Base-by-base conservation (phyloP, 2,797 vertebrate species). In the Neostethus bicornis region DNA sequence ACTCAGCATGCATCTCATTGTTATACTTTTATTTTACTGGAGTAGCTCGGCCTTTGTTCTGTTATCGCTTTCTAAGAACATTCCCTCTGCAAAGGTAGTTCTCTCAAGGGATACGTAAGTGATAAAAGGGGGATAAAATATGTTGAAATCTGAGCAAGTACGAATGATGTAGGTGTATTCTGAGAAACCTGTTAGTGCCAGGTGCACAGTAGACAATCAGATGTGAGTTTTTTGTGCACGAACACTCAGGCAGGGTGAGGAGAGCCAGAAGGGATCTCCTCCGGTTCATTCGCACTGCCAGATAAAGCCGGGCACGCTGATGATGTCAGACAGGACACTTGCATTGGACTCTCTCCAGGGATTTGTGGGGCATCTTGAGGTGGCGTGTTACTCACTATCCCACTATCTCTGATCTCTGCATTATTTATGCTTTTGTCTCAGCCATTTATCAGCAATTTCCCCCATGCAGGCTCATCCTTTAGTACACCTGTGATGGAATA, bases 351-450 rank as follows among this genome's bases (percentile, higher is more conserved):
- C 52, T 69, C 75, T 73, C 78, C 50, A 38, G 79, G 66, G 76
- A 73, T 61, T 53, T 39, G 66, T n/a, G 17, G 21, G 28, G 56
- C 71, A 44, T 79, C 75, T 63, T 52, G 21, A 77, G 75, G 57
- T 72, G 26, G 61, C 66, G 47, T 69, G 65, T 55, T 66, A 68
- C 66, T 80, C 60, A 35, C 66, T 51, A 29, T 63, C 68, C 47
- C 53, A 70, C 47, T 68, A 50, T 76, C 68, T 73, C 53, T 55
- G 38, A 75, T 81, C 48, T 51, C 52, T 87, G 66, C 70, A 79
- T 84, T 80, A 83, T 86, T 82, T 77, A 85, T 84, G 53, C 61
- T 70, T 72, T 76, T 85, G 80, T 85, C 78, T 84, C 77, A 55
- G 72, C 70, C 70, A 68, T 85, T 86, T 85, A 87, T 84, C 78